Base-by-base conservation (phyloP, 2,113 vertebrate species). In the Sciurus niger region DNA sequence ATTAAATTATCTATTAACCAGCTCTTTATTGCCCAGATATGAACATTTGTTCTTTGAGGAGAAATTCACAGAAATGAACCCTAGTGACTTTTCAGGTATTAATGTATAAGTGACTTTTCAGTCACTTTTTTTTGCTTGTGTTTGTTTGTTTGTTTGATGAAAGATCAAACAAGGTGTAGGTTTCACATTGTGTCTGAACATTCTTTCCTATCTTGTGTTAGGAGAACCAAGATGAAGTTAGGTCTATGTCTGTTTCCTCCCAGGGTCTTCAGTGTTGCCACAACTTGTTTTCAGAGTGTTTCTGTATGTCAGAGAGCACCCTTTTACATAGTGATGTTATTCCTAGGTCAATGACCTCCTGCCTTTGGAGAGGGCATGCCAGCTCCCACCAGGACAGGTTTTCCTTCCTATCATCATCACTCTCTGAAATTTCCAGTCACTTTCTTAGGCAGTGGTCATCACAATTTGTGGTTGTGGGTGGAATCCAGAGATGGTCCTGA, bases 41-140 rank as follows among this genome's bases (percentile, higher is more conserved):
- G 43, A 28, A 86, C 17, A 72, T 79, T 60, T 79, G 53, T 37
- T 88, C 9, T 48, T 76, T 67, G 37, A 83, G 20, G 48, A 18
- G 88, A 74, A 92, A 83, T 48, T 92, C 17, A 95, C 37, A 83
- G 18, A 92, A 74, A 88, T 63, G 80, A 82, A 63, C 30, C 82
- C 82, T 18, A 60, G 58, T 60, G 20, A 88, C 9, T 90, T 70
- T 63, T 63, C 25, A 67, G 18, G 13, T 74, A 17, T 67, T 17
- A 95, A 46, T 67, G 17, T 46, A 55, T 17, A 37, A 58, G 32
- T 20, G 24, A 67, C 25, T 92, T 79, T 80, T 74, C 55, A 87
- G 40, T 40, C 40, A 40, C 40, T 40, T 40, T 40, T 40, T 40
- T 40, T 40, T 40, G 40, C 40, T 40, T 40, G 40, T 40, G 40